A percentile compares a stretch with the other conserved stretches of the same genome.
These are phyloP conservation scores for Camelus dromedarius DNA, from an alignment of 2,113 vertebrate species.

Conservation along the genomic window DNA sequence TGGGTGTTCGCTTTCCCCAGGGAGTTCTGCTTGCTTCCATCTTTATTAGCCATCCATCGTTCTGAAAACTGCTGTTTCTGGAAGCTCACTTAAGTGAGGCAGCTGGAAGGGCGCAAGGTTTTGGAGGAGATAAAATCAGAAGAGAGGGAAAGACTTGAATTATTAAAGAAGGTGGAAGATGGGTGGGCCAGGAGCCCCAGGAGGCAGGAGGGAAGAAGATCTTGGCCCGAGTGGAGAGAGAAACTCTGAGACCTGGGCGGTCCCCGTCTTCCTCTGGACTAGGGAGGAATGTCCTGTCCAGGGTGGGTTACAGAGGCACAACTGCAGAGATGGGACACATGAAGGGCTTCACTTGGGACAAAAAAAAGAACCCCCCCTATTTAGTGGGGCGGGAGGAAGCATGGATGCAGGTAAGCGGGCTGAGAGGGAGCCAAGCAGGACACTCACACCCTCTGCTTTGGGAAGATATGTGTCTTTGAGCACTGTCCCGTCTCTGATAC, in stretches of 20 bases:
- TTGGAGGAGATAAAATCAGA: neutral
- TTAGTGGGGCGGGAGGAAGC: neutral
- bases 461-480: neutral
- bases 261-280: neutral
- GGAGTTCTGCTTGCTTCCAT: neutral
- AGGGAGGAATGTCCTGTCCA: neutral
- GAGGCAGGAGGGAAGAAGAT: neutral
- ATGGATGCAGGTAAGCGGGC: neutral
- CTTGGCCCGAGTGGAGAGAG: neutral
- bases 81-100: neutral
- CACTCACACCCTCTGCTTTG: neutral
- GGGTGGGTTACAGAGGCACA: neutral
- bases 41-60: neutral
- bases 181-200: neutral
- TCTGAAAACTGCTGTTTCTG: neutral
- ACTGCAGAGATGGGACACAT: too few relatives aligned
- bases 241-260: neutral
- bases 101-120: neutral
- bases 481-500: neutral
- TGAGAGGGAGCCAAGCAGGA: neutral
- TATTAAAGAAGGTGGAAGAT: neutral
- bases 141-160: neutral
- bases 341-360: neutral
- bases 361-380: neutral
- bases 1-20: neutral